Evolutionary conservation across 2,888 invertebrate species (phyloP).

Genomic region (Daptonema setosum): DNA sequence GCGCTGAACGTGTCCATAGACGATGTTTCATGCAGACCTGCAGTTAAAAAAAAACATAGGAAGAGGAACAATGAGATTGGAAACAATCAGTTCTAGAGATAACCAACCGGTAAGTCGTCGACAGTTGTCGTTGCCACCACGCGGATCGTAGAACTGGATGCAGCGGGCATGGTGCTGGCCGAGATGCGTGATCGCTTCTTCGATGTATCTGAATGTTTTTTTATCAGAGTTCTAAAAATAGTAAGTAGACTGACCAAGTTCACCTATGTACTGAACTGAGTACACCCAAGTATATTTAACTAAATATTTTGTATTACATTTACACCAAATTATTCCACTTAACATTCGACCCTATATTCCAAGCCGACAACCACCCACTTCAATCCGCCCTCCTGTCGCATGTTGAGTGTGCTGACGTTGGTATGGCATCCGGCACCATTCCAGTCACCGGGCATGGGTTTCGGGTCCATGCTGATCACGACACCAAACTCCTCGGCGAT

Average conservation of each 20-base stretch:
- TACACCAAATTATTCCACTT: too few species aligned
- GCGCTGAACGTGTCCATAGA: conserved; percentile 80
- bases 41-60: too few species aligned
- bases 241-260: too few species aligned
- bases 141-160: conserved; percentile 83
- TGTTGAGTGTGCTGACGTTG: conserved; percentile 75
- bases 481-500: conserved; percentile 36
- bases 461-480: conserved; percentile 33
- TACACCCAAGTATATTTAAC: too few species aligned
- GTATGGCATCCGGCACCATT: conserved; percentile 89
- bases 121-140: conserved; percentile 79
- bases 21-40: conserved; percentile 82
- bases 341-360: too few species aligned
- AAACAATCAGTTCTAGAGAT: too few species aligned
- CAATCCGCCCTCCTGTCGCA: conserved; percentile 62
- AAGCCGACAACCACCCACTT: conserved; percentile 11
- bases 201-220: conserved; percentile 44
- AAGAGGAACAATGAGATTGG: too few species aligned
- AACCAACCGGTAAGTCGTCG: conserved; percentile 72
- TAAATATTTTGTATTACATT: too few species aligned
- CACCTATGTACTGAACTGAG: too few species aligned
- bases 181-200: conserved; percentile 75
- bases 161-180: conserved; percentile 69
- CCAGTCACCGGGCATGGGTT: conserved; percentile 51
- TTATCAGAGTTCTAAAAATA: too few species aligned